Percentiles rank a stretch among this genome's conserved stretches.
These are phyloP conservation scores for Belonocnema kinseyi DNA, from an alignment of 1,140 invertebrate genomes.

Conservation along the genomic window DNA sequence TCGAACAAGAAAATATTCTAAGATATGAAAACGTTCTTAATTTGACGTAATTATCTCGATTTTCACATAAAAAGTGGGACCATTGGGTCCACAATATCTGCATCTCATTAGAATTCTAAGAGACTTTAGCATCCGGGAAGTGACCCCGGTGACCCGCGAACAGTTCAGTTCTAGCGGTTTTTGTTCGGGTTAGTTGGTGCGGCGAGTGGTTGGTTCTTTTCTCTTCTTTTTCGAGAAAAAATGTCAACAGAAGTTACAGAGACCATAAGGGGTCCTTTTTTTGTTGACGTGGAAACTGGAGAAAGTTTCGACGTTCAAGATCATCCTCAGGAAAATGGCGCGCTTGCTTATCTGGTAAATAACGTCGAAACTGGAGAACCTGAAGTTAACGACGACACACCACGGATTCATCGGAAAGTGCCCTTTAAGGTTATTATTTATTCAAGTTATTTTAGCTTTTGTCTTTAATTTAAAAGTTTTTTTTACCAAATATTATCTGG, in stretches of 20 bases:
- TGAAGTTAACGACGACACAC: conserved; percentile 49
- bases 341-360: conserved; percentile 50
- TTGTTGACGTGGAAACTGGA: conserved; percentile 67
- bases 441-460: conserved; percentile 7
- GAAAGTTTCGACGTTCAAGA: conserved; percentile 47
- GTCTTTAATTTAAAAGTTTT: too few species aligned
- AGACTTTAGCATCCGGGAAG: conserved; percentile 58
- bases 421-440: conserved; percentile 63
- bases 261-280: conserved; percentile 49
- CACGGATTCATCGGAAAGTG: conserved; percentile 47
- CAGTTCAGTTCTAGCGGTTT: neutral
- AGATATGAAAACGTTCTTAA: too few species aligned
- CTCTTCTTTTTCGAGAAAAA: conserved; percentile 6
- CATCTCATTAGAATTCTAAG: conserved; percentile 49
- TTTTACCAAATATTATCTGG: too few species aligned
- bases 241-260: conserved; percentile 23
- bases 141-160: conserved; percentile 56
- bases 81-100: neutral
- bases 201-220: neutral
- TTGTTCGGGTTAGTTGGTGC: conserved; percentile 7
- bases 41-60: too few species aligned
- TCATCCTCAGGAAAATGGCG: neutral
- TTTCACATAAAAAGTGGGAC: too few species aligned
- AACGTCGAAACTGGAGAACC: conserved; percentile 69
- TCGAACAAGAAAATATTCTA: too few species aligned